Base-by-base conservation (phyloP, 2,113 vertebrate species). In the Nibea albiflora region DNA sequence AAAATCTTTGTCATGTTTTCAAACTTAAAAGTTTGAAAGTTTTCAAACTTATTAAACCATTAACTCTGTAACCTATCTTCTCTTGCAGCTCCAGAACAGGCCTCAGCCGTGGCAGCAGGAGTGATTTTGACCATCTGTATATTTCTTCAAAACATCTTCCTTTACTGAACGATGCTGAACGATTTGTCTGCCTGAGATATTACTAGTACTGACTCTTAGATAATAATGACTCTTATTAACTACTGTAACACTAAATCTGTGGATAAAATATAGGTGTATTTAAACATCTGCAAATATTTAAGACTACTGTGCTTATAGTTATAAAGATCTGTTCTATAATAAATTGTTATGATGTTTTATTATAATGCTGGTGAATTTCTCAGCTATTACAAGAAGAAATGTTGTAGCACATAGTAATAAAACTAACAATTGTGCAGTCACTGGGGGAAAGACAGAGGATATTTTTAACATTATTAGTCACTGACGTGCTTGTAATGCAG, bases 81-180 rank as follows among this genome's bases (percentile, higher is more conserved):
- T 53, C 12, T 28, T 84, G 62, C 88, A 94, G 92, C 88, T 84
- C 63, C 91, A 76, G 50, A 80, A 22, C 62, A 54, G n/a, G 19
- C 68, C 35, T 83, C 81, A 24, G 57, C 76, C 17, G 1, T 81
- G 67, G 61, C 81, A 56, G 56, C 71, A 24, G 90, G 75, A 53
- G 8, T 89, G 15, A 74, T 89, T 74, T 31, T 89, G 26, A 50
- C 75, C 14, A 22, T 91, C 50, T 11, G 62, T 64, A 50, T 89
- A n/a, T 75, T 82, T 62, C 86, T 92, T 74, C 84, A 88, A 57
- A 73, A 79, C 17, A 3, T 47, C 79, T 20, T 80, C 42, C 62
- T 87, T 73, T 15, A 22, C 35, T 89, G 73, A 92, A 53, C 19
- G 11, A 28, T 58, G 17, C 28, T 63, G 53, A 22, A 46, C 1